Evolutionary conservation across 2,888 invertebrate species (phyloP), one percentile per base, ranked within the genome.

Genomic region (Eucriotettix oculatus): DNA sequence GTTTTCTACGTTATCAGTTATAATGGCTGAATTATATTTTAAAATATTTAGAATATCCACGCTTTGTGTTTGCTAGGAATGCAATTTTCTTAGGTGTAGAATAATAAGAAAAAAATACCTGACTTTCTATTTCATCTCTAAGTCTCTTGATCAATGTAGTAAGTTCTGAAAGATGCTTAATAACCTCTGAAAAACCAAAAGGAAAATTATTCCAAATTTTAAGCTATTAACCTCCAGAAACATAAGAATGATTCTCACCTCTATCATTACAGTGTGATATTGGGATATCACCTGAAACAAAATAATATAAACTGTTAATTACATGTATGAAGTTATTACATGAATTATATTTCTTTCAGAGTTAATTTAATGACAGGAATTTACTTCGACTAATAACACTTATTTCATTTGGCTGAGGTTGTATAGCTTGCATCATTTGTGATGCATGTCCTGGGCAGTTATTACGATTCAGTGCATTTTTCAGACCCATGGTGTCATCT

Each of bases 111-210:
- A 59, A 59, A 16, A 40, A n/a, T 65, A 78, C 78, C 72, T 87
- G 85, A 63, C 82, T 79, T 65, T 79, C 82, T 60, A 90, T 76
- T 73, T 88, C 86, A 62, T 80, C 78, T 66, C 85, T 83, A 53
- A 92, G 78, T 59, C 80, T 72, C 68, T 83, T 85, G n/a, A 84
- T 81, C 56, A 81, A 77, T 65, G 77, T 77, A 69, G 85, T 82
- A 64, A 87, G 75, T 66, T 82, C 79, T 69, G 82, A 83, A 65
- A 87, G 72, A 9, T 83, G 80, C 71, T 82, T n/a, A 48, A 48
- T 48, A 48, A 48, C 48, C 12, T 48, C 48, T 48, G 48, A 48
- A 48, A 48, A 14, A 14, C 48, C 14, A 48, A n/a, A 48, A 12
- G n/a, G 48, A 48, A 2, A 14, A 48, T 57, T 42, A n/a, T 12